Base-by-base conservation (phyloP, 2,797 vertebrate species). In the Petrocephalus schoutedeni region DNA sequence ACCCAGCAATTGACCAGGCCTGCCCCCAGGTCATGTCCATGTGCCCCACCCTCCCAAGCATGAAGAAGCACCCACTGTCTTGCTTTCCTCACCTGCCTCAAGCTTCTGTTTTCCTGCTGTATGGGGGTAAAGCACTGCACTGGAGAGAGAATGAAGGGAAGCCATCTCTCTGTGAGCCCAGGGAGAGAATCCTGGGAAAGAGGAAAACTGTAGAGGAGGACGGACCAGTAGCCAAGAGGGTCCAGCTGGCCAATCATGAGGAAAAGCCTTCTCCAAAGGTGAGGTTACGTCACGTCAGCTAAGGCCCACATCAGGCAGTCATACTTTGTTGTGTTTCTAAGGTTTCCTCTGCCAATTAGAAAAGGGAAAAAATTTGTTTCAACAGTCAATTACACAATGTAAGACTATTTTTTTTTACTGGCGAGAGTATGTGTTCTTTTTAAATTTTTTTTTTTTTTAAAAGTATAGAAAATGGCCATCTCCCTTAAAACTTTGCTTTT, bases 81-180 rank as follows among this genome's bases (percentile, higher is more conserved):
- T 98, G 96, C 84, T 91, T 96, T 87, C 92, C 94, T 89, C 92
- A 96, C 84, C 91, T 96, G 87, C 92, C 94, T 89, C 92, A 97
- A 88, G 92, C 96, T 12, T 96, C 97, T 0, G 91, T 98, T 88
- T 93, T 98, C 87, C 97, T 98, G 97, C 88, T 98, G 45, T 98
- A 94, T 1, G 91, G 95, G 0, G 89, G 93, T 58, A 91, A 89
- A 1, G 87, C 87, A 0, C 2, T 87, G 0, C 45, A 87, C 0
- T 41, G 93, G 90, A 86, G 51, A 16, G 32, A 71, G 56, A 49
- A 91, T 41, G 5, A 58, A 51, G 87, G 92, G 85, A 86, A 87
- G 85, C 92, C 93, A 10, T 89, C 89, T 1, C 0, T 45, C 45
- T 4, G 3, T 32, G 89, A 88, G 32, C 7, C 88, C 41, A 91